phyloP scores from a whole-genome alignment of 2,888 invertebrate genomes.

The Tiphia femorata region DNA sequence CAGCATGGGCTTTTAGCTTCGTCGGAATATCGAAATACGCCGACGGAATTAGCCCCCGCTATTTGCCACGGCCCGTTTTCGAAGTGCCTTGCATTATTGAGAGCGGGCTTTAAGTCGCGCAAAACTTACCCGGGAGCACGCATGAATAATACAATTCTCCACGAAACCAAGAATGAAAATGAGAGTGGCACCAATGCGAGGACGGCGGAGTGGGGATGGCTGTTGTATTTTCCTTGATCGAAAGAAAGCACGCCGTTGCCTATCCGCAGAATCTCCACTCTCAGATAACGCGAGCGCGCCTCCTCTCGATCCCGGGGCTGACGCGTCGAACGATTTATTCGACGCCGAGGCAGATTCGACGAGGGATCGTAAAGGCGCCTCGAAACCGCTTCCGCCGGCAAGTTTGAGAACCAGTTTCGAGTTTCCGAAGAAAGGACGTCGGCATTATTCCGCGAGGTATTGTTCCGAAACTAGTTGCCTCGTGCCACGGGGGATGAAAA shows the following conservation, averaged over 20 bases:
- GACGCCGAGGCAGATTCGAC: neutral
- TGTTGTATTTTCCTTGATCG: neutral
- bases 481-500: slow-evolving; percentile 34
- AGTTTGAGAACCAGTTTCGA: slow-evolving; percentile 31
- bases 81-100: neutral
- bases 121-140: slow-evolving; percentile 1
- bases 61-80: neutral
- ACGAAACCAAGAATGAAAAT: too few relatives aligned
- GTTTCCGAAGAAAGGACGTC: slow-evolving; percentile 37
- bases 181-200: too few relatives aligned
- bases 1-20: neutral
- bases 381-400: slow-evolving; percentile 24
- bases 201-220: too few relatives aligned
- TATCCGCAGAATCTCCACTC: too few relatives aligned
- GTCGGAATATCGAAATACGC: neutral
- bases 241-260: too few relatives aligned
- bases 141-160: slow-evolving; percentile 1
- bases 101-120: neutral
- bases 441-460: slow-evolving; percentile 36
- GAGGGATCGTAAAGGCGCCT: slow-evolving; percentile 22
- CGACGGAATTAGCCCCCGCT: neutral
- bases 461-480: slow-evolving; percentile 39
- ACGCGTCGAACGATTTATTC: slow-evolving; percentile 17
- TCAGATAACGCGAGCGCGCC: too few relatives aligned
- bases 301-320: neutral